These are phyloP conservation scores for Labia minor DNA, from an alignment of 2,888 invertebrate genomes.

Conservation along the genomic window DNA sequence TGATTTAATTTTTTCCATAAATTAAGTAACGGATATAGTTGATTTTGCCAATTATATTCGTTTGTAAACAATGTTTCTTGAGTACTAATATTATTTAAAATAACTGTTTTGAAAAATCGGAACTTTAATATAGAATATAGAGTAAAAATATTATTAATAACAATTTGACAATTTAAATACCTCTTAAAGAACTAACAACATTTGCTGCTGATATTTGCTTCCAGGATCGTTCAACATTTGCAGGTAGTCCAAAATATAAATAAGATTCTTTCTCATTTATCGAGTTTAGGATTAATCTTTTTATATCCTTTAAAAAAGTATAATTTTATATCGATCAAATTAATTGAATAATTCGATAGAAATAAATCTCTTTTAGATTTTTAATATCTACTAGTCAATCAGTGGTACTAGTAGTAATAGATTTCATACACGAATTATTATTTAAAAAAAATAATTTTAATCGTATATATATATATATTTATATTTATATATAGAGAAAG, in stretches of 20 bases:
- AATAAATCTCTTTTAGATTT: neutral
- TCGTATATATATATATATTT: too few relatives aligned
- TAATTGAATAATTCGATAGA: slow-evolving; percentile 18
- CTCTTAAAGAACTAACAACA: slow-evolving; percentile 53
- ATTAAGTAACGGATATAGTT: slow-evolving; percentile 57
- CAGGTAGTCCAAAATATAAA: slow-evolving; percentile 61
- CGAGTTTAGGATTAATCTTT: slow-evolving; percentile 49
- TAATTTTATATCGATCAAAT: slow-evolving; percentile 19
- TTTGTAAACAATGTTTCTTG: slow-evolving; percentile 39
- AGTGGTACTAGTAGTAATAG: too few relatives aligned
- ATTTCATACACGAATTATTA: too few relatives aligned
- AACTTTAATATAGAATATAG: too few relatives aligned
- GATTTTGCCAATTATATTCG: slow-evolving; percentile 43
- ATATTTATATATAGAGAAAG: too few relatives aligned
- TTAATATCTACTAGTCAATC: too few relatives aligned
- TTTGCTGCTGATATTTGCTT: slow-evolving; percentile 54
- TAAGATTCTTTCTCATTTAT: slow-evolving; percentile 56
- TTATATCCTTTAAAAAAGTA: slow-evolving; percentile 54
- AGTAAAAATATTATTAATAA: slow-evolving; percentile 19
- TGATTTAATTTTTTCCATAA: slow-evolving; percentile 75
- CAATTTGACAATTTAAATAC: slow-evolving; percentile 36
- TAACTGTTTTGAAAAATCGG: slow-evolving; percentile 30
- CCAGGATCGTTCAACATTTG: slow-evolving; percentile 76
- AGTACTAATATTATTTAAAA: slow-evolving; percentile 35
- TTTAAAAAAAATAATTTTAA: too few relatives aligned